Conservation (phyloP, 2,113 vertebrate genomes). For the Cyrtonyx montezumae region DNA sequence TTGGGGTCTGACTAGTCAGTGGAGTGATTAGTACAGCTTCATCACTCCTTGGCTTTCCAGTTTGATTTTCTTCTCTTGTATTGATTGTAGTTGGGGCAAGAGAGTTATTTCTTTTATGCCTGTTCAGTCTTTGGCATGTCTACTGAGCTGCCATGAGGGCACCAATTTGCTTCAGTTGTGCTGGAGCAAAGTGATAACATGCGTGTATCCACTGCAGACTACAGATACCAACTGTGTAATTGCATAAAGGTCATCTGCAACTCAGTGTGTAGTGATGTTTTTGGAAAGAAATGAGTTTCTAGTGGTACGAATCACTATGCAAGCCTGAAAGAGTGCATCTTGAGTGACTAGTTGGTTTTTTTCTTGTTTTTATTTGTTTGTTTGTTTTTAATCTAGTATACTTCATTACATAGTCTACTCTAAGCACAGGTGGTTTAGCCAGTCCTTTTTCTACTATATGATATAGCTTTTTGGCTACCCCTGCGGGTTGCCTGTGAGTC, state of each 20-base stretch:
- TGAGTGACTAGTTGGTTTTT: neutral
- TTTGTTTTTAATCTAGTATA: neutral
- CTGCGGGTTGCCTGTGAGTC: neutral
- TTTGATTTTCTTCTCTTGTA: neutral
- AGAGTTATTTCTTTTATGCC: neutral
- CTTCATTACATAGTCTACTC: neutral
- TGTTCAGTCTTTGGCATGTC: neutral
- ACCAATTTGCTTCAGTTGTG: neutral
- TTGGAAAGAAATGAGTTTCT: neutral
- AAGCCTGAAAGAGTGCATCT: neutral
- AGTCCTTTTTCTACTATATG: neutral
- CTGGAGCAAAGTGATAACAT: neutral
- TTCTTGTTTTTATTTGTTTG: too few species aligned
- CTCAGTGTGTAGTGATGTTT: neutral
- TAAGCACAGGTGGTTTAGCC: neutral
- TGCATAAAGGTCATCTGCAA: neutral
- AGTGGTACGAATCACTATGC: neutral
- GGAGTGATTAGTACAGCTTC: neutral
- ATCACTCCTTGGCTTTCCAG: rapidly evolving
- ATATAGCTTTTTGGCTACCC: neutral
- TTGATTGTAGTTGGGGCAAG: neutral
- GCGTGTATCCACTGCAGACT: neutral
- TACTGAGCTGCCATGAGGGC: neutral
- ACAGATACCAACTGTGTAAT: neutral
- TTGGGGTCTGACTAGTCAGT: neutral